Evolutionary conservation across 2,113 vertebrate species (phyloP).

Genomic region (Ramphastos sulfuratus): DNA sequence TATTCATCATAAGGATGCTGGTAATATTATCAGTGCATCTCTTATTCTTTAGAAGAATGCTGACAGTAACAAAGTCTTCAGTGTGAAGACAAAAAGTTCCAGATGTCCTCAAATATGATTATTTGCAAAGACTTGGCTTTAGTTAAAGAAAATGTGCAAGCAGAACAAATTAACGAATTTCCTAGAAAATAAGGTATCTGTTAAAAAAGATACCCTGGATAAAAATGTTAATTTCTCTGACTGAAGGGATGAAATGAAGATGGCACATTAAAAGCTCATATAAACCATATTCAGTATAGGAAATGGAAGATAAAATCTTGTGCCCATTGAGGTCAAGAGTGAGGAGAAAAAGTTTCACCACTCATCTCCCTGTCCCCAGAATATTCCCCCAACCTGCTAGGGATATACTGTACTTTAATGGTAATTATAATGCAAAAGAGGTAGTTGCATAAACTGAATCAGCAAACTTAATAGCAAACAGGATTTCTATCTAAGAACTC

Average conservation of each 20-base stretch:
- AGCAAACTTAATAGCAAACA: not conserved
- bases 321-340: not conserved
- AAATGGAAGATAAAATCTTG: not conserved
- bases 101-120: not conserved
- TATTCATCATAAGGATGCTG: not conserved
- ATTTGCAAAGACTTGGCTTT: not conserved
- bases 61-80: not conserved
- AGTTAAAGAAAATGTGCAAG: not conserved
- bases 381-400: not conserved
- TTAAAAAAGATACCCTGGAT: too few species aligned
- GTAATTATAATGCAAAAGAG: not conserved
- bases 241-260: not conserved
- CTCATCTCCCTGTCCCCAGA: not conserved
- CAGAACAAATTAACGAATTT: not conserved
- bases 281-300: not conserved
- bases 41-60: not conserved
- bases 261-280: not conserved
- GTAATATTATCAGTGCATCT: not conserved
- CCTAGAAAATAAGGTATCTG: not conserved
- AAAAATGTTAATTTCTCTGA: not conserved
- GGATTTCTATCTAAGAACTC: not conserved
- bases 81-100: not conserved
- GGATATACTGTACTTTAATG: not conserved
- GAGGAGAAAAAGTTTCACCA: not conserved
- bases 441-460: not conserved